phyloP scores from a whole-genome alignment of 2,888 invertebrate species.

The Eledone cirrhosa region DNA sequence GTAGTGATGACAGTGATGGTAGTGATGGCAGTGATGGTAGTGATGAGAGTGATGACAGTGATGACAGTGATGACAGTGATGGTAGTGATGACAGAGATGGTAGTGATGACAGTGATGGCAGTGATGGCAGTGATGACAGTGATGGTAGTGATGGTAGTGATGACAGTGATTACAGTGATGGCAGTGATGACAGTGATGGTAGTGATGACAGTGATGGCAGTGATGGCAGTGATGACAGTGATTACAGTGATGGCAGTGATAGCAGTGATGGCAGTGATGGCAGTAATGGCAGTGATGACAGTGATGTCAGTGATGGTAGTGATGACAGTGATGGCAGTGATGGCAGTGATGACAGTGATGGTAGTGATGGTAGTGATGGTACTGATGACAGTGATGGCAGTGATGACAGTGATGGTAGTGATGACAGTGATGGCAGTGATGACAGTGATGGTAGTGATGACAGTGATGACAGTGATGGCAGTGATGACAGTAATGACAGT shows the following conservation, averaged over 20 bases:
- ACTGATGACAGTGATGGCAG: conserved; percentile 4
- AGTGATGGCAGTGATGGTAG: too few relatives aligned
- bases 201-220: conserved; percentile 9
- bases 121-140: conserved; percentile 12
- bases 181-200: neutral
- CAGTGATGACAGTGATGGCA: conserved; percentile 15
- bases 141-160: too few relatives aligned
- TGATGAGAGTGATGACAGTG: too few relatives aligned
- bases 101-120: neutral
- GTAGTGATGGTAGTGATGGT: conserved; percentile 13
- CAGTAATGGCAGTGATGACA: neutral
- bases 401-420: conserved; percentile 13
- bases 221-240: too few relatives aligned
- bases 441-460: conserved; percentile 10
- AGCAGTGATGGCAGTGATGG: neutral
- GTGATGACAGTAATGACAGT: neutral
- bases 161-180: too few relatives aligned
- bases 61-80: neutral
- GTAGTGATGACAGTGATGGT: neutral
- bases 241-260: too few relatives aligned
- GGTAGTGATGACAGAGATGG: too few relatives aligned
- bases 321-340: conserved; percentile 20
- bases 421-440: conserved; percentile 20
- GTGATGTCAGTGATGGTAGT: too few relatives aligned
- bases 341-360: conserved; percentile 18